Evolutionary conservation across 2,888 invertebrate species (phyloP), one percentile per base, ranked within the genome.

Genomic region (Entomobrya proxima): DNA sequence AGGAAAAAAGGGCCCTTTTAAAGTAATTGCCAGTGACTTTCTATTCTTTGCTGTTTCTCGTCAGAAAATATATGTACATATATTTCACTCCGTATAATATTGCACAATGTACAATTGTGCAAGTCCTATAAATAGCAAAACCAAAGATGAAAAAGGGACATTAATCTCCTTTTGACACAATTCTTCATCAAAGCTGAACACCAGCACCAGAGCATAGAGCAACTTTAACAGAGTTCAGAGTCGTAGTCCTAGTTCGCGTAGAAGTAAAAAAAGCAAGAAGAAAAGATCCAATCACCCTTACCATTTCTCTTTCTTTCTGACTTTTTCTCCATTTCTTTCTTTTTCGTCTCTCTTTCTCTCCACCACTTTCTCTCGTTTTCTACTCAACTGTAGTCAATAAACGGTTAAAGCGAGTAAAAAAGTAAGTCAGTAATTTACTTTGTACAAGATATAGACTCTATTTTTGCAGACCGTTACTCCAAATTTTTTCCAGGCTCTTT

Each of bases 131-230:
- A n/a, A n/a, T n/a, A n/a, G n/a, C n/a, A n/a, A n/a, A 11, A 35
- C 21, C 30, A 75, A 75, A 32, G 37, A 55, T 11, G 27, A 72
- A 72, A 67, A 88, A 88, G 86, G 84, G 81, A 87, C 88, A 88
- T 88, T 88, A 88, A 88, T 88, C 88, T 88, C 88, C 80, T 77
- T 87, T 88, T 87, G 88, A 88, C 88, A 88, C 88, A 88, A 88
- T 87, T 88, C 87, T 88, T 88, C 88, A 87, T 88, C 88, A 88
- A 83, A 83, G 83, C 86, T 82, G 85, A 85, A 61, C 82, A 75
- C n/a, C n/a, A n/a, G n/a, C n/a, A n/a, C n/a, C n/a, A n/a, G n/a
- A n/a, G n/a, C n/a, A n/a, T n/a, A n/a, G n/a, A n/a, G n/a, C n/a
- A n/a, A n/a, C n/a, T n/a, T n/a, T n/a, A n/a, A n/a, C n/a, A n/a